Evolutionary conservation across 1,140 invertebrate genomes (phyloP).

Genomic region (Paracyclopina nana): DNA sequence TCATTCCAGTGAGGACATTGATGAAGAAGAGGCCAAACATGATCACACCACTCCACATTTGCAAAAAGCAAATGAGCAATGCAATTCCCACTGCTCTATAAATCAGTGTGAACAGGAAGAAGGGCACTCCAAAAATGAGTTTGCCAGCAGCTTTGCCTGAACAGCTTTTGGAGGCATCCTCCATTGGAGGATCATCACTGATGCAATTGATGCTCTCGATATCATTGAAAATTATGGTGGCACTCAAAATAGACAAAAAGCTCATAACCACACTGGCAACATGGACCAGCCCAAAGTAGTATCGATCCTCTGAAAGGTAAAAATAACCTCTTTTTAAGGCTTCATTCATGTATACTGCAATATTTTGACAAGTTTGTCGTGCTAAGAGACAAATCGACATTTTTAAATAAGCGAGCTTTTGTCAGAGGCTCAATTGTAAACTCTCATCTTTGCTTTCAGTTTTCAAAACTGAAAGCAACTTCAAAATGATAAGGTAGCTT

Average conservation of each 20-base stretch:
- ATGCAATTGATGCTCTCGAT: background rate
- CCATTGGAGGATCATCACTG: background rate
- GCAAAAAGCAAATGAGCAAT: conserved; percentile 5
- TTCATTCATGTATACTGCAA: no score
- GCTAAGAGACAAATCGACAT: no score
- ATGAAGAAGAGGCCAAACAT: conserved; percentile 6
- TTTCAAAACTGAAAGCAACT: no score
- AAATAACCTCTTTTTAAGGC: no score
- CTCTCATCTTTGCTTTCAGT: no score
- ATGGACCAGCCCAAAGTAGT: conserved; percentile 10
- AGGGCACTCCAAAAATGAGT: conserved; percentile 1
- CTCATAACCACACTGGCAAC: background rate
- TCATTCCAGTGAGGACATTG: conserved; percentile 2
- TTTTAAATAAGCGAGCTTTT: no score
- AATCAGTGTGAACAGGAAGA: conserved; percentile 1
- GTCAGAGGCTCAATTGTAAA: no score
- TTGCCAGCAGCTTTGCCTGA: background rate
- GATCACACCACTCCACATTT: background rate
- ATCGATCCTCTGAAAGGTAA: background rate
- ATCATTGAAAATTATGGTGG: conserved; percentile 9
- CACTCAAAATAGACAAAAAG: conserved; percentile 6
- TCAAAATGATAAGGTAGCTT: no score
- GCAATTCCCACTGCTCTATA: background rate
- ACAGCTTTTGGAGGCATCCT: no score
- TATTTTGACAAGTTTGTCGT: no score